Evolutionary conservation across 2,113 vertebrate genomes (phyloP).

Genomic region (Ovibos moschatus): DNA sequence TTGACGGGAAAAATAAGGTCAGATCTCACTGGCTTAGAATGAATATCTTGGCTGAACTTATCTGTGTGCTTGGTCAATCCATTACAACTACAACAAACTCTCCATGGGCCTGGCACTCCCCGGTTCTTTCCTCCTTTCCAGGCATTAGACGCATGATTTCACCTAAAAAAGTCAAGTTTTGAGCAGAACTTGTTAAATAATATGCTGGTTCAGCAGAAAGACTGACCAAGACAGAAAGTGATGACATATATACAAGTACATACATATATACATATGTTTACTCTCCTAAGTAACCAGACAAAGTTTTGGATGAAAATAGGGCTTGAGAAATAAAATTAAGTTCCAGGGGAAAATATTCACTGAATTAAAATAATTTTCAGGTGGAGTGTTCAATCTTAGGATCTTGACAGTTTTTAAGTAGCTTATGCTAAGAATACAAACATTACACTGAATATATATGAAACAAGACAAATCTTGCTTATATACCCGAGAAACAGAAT

Average conservation of each 20-base stretch:
- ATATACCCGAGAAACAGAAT: background rate
- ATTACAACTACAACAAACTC: background rate
- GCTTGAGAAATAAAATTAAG: background rate
- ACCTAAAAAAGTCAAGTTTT: background rate
- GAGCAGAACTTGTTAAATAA: background rate
- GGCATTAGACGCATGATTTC: background rate
- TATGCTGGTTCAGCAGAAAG: background rate
- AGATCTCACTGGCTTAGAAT: background rate
- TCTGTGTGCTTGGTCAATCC: background rate
- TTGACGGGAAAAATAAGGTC: background rate
- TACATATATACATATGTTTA: background rate
- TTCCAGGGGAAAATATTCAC: background rate
- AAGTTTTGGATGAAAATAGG: background rate
- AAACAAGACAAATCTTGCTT: background rate
- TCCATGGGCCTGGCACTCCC: background rate
- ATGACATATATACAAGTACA: background rate
- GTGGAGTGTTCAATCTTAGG: background rate
- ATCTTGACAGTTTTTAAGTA: constrained; percentile 35
- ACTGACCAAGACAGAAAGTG: background rate
- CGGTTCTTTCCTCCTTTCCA: background rate
- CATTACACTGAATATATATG: background rate
- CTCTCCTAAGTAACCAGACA: background rate
- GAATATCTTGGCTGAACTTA: background rate
- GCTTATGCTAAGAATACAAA: constrained; percentile 17
- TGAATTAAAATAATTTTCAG: background rate